Conservation (phyloP, 2,113 vertebrate genomes). For the Alaudala cheleensis region DNA sequence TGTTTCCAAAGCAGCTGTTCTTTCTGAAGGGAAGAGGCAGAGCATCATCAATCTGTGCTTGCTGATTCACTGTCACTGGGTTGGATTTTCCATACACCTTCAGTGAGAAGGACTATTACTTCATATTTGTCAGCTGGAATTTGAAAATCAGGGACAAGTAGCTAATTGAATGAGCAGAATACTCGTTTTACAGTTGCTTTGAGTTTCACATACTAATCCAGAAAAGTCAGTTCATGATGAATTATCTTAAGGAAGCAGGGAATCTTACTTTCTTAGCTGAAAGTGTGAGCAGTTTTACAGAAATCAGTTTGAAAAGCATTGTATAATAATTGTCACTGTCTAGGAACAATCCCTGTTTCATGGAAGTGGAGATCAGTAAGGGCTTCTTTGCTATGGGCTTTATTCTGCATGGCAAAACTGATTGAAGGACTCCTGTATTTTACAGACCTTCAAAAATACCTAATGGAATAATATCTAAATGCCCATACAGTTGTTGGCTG, state of each 20-base stretch:
- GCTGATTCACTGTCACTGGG: not conserved
- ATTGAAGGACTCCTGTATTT: not conserved
- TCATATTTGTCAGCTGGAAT: not conserved
- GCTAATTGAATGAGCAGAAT: not conserved
- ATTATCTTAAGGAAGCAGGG: not conserved
- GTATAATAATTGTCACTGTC: not conserved
- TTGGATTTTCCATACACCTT: not conserved
- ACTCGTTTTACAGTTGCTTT: not conserved
- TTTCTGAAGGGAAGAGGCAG: not conserved
- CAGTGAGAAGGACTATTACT: not conserved
- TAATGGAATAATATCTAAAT: not conserved
- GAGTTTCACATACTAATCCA: not conserved
- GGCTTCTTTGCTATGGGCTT: not conserved
- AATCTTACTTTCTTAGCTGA: not conserved
- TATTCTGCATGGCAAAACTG: not conserved
- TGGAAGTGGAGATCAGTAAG: not conserved
- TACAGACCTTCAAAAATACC: not conserved
- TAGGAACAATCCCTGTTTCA: not conserved
- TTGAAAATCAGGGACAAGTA: not conserved
- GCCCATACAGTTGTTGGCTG: not conserved
- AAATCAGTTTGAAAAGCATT: not conserved
- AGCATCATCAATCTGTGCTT: not conserved
- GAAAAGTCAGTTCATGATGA: not conserved
- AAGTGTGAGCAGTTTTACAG: not conserved
- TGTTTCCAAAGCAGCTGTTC: not conserved